Percentiles rank a stretch among this genome's conserved stretches.
These are phyloP conservation scores for Bombus pascuorum DNA, from an alignment of 1,140 invertebrate genomes.

Conservation along the genomic window DNA sequence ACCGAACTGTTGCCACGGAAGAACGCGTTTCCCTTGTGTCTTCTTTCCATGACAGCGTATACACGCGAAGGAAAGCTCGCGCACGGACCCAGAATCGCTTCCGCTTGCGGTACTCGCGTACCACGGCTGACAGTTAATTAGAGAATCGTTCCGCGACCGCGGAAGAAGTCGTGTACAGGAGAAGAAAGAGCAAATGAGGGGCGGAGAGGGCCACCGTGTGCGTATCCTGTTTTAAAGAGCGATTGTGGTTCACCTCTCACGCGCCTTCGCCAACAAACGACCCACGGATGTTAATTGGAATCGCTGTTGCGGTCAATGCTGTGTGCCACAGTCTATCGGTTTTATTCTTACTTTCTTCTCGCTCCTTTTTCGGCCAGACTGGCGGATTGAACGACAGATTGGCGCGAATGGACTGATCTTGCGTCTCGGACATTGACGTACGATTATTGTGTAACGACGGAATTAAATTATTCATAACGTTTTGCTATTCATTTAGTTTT, in stretches of 20 bases:
- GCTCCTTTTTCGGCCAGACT: not conserved
- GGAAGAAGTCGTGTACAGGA: constrained; percentile 17
- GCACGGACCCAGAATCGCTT: constrained; percentile 67
- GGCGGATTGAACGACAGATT: not conserved
- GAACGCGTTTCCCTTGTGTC: constrained; percentile 55
- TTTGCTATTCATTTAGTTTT: no score
- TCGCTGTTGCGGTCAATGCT: constrained; percentile 12
- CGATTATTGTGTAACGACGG: not conserved
- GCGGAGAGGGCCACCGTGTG: not conserved
- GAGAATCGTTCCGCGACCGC: constrained; percentile 69
- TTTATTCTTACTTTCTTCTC: constrained; percentile 52
- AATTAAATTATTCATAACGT: not conserved
- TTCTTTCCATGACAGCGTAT: constrained; percentile 44
- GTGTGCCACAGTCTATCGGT: not conserved
- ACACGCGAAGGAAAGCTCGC: constrained; percentile 62
- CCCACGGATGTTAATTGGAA: constrained; percentile 37
- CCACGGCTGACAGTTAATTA: constrained; percentile 72
- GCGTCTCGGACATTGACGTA: not conserved
- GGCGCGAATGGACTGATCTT: not conserved
- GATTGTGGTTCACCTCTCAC: constrained; percentile 64
- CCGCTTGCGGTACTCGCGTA: constrained; percentile 72
- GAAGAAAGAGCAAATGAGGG: not conserved
- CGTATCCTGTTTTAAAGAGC: constrained; percentile 51
- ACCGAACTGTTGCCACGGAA: constrained; percentile 64
- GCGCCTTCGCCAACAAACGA: constrained; percentile 60